A percentile compares a stretch with the other conserved stretches of the same genome.
These are phyloP conservation scores for Hippocampus barbouri DNA, from an alignment of 2,113 vertebrate genomes.

Conservation along the genomic window DNA sequence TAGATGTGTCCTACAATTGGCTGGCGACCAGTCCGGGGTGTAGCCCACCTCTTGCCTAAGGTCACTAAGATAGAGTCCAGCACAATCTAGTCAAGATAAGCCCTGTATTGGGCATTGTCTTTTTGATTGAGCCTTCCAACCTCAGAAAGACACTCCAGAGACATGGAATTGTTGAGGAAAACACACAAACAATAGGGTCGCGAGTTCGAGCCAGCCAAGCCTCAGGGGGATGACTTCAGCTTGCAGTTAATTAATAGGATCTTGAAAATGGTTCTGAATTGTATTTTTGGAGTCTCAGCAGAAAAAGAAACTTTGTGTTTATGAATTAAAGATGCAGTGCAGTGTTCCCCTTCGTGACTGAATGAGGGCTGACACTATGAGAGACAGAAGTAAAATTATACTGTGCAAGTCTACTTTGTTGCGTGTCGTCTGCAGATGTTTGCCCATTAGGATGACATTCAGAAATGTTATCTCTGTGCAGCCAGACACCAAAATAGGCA, in stretches of 20 bases:
- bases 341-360: constrained; percentile 24
- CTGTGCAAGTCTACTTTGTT: constrained; percentile 20
- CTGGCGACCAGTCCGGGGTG: background rate
- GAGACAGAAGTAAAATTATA: constrained; percentile 10
- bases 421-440: constrained; percentile 7
- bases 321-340: constrained; percentile 57
- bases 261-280: constrained; percentile 31
- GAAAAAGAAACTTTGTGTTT: constrained; percentile 15
- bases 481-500: constrained; percentile 11
- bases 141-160: constrained; percentile 21
- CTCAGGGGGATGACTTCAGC: constrained; percentile 35
- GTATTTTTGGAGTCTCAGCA: constrained; percentile 21
- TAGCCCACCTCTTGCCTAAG: background rate
- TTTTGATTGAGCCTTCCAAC: constrained; percentile 49
- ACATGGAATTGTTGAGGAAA: constrained; percentile 29
- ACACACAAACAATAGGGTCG: constrained; percentile 24
- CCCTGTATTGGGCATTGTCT: constrained; percentile 59
- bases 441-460: constrained; percentile 28
- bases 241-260: constrained; percentile 55
- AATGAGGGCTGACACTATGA: constrained; percentile 14
- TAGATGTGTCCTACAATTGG: background rate
- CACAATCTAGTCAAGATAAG: constrained; percentile 6
- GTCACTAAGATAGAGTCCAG: background rate
- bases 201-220: constrained; percentile 17
- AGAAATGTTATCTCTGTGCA: constrained; percentile 2